These are phyloP conservation scores for Oscheius sp. DNA, from an alignment of 2,888 invertebrate species.

Conservation along the genomic window DNA sequence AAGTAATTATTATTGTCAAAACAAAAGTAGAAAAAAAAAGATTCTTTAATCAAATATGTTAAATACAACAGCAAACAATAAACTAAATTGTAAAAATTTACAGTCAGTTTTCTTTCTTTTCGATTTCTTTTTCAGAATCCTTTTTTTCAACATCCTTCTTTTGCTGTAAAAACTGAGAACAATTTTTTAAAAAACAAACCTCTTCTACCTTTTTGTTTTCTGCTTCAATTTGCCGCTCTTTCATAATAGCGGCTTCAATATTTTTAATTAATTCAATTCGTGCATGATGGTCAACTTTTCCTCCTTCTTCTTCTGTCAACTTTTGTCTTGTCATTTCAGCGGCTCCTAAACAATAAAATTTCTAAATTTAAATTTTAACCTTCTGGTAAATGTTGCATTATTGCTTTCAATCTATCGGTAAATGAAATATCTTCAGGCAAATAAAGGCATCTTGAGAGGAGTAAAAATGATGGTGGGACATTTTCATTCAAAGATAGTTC, in stretches of 20 bases:
- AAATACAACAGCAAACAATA: background rate
- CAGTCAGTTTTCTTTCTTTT: no score
- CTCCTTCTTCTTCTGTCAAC: slow-evolving; percentile 68
- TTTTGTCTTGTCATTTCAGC: slow-evolving; percentile 66
- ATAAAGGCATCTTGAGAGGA: slow-evolving; percentile 87
- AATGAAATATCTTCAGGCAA: slow-evolving; percentile 77
- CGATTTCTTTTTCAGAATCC: no score
- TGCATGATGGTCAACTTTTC: slow-evolving; percentile 65
- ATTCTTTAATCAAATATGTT: background rate
- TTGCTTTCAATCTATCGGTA: slow-evolving; percentile 62
- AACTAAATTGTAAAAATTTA: no score
- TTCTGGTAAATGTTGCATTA: slow-evolving; percentile 63
- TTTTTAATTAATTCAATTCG: slow-evolving; percentile 61
- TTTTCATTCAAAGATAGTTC: slow-evolving; percentile 92
- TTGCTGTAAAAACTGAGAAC: no score
- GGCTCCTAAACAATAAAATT: slow-evolving; percentile 40
- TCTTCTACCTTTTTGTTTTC: slow-evolving; percentile 37
- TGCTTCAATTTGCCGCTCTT: slow-evolving; percentile 46
- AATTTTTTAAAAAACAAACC: no score
- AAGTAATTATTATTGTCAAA: background rate
- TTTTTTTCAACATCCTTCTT: no score
- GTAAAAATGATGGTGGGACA: slow-evolving; percentile 89
- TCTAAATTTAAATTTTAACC: slow-evolving; percentile 22
- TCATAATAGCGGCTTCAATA: slow-evolving; percentile 61
- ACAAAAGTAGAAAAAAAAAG: background rate